Evolutionary conservation across 92 coral and sea anemone genomes (phyloP).

Genomic region (Epizoanthus fatuus): DNA sequence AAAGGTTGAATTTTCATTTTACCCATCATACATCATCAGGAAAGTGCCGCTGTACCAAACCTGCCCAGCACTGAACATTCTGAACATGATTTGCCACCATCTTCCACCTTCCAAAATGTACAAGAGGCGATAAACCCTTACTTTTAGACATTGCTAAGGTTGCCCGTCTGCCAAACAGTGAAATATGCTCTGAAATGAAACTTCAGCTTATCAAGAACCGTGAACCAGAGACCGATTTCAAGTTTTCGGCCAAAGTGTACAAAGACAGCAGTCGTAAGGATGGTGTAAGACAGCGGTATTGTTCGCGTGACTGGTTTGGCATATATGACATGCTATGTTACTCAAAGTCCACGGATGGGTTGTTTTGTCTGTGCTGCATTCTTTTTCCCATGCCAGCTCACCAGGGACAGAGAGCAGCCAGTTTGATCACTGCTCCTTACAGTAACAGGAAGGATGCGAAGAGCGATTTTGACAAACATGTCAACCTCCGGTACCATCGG

Average conservation of each 20-base stretch:
- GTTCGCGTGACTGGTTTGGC: conserved; percentile 60
- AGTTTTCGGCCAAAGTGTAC: conserved; percentile 40
- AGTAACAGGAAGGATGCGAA: conserved; percentile 55
- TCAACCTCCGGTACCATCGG: conserved; percentile 44
- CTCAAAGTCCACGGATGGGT: conserved; percentile 62
- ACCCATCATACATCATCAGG: no score
- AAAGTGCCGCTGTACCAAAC: not conserved
- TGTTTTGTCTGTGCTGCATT: conserved; percentile 67
- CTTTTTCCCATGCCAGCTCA: conserved; percentile 64
- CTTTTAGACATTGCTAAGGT: no score
- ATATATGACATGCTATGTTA: conserved; percentile 61
- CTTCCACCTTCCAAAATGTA: no score
- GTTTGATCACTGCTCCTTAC: conserved; percentile 20
- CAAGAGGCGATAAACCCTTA: no score
- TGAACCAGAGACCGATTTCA: conserved; percentile 50
- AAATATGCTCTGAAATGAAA: conserved; percentile 1
- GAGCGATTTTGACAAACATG: conserved; percentile 10
- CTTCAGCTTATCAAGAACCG: conserved; percentile 38
- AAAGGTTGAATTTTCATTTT: no score
- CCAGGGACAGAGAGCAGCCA: conserved; percentile 52
- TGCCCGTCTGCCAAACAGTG: not conserved
- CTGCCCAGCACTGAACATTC: not conserved
- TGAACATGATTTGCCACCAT: not conserved
- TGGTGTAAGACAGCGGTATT: conserved; percentile 61
- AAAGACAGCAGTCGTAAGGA: conserved; percentile 54